Conservation (phyloP, 2,888 invertebrate species). For the Gymnocheta viridis region DNA sequence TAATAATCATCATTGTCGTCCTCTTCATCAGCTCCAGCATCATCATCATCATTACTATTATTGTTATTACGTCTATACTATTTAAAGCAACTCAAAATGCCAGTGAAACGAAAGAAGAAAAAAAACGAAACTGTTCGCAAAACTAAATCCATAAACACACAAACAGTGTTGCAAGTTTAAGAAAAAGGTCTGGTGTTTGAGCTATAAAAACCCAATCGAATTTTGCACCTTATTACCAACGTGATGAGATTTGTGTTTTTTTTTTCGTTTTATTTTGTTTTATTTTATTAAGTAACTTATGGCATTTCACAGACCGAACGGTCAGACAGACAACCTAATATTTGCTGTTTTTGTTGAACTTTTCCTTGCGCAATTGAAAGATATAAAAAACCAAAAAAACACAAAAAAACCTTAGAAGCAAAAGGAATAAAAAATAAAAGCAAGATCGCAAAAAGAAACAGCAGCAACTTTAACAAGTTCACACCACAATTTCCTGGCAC, state of each 20-base stretch:
- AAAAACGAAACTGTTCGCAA: background rate
- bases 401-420: background rate
- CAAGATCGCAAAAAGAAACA: slow-evolving; percentile 32
- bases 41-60: slow-evolving; percentile 38
- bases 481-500: slow-evolving; percentile 74
- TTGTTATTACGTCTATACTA: slow-evolving; percentile 40
- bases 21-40: background rate
- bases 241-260: slow-evolving; percentile 55
- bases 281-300: slow-evolving; percentile 50
- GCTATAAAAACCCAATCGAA: slow-evolving; percentile 52
- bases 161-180: background rate
- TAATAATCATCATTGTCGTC: background rate
- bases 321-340: slow-evolving; percentile 11
- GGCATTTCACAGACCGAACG: slow-evolving; percentile 14
- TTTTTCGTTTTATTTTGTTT: slow-evolving; percentile 31
- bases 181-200: slow-evolving; percentile 35
- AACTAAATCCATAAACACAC: slow-evolving; percentile 14
- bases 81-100: slow-evolving; percentile 5
- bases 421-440: background rate
- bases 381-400: background rate
- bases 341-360: background rate
- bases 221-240: slow-evolving; percentile 67
- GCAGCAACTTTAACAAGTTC: slow-evolving; percentile 72
- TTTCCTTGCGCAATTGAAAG: slow-evolving; percentile 18
- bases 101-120: background rate